Percentiles rank a stretch among this genome's conserved stretches.
These are phyloP conservation scores for Toxonevra muliebris DNA, from an alignment of 2,888 invertebrate species.

Conservation along the genomic window DNA sequence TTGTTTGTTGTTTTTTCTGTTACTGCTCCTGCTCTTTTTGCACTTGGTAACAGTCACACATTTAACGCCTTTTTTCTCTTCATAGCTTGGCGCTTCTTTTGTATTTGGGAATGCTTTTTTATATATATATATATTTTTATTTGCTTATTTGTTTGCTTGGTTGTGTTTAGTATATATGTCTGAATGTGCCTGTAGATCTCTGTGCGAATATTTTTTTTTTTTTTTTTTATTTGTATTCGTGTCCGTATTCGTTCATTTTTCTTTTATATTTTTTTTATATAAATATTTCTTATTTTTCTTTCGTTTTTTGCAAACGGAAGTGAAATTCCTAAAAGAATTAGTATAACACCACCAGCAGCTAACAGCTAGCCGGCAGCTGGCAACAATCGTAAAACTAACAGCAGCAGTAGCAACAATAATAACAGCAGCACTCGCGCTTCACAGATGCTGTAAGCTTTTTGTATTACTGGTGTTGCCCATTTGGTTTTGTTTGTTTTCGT, in stretches of 20 bases:
- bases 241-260: too few relatives aligned
- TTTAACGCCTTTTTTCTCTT: not conserved
- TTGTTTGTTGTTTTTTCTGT: not conserved
- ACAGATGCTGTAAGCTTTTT: constrained; percentile 6
- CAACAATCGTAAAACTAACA: constrained; percentile 1
- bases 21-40: not conserved
- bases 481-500: not conserved
- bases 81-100: not conserved
- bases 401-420: constrained; percentile 8
- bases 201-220: too few relatives aligned
- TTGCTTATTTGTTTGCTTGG: too few relatives aligned
- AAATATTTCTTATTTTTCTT: not conserved
- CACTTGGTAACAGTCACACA: not conserved
- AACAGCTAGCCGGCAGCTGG: not conserved
- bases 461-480: not conserved
- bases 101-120: too few relatives aligned
- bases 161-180: too few relatives aligned
- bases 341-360: constrained; percentile 20
- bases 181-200: too few relatives aligned
- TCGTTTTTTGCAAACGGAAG: constrained; percentile 23
- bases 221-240: too few relatives aligned
- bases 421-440: not conserved
- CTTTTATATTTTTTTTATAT: not conserved
- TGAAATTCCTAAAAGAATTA: constrained; percentile 35
- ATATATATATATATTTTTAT: too few relatives aligned